Evolutionary conservation across 2,797 vertebrate species (phyloP).

Genomic region (Echeneis naucrates): DNA sequence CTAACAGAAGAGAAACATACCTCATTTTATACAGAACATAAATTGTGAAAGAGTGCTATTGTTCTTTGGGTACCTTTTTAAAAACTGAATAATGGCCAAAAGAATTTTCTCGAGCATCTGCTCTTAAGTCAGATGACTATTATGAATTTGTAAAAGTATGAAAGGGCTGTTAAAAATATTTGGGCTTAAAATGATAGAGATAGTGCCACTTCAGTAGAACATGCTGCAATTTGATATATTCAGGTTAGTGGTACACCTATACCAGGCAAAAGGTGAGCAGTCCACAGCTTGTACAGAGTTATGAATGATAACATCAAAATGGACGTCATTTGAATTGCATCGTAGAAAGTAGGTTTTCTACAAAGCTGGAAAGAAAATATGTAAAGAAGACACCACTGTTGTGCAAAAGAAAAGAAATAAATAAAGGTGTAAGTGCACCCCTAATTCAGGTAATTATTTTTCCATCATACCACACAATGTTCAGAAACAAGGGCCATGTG

Average conservation of each 20-base stretch:
- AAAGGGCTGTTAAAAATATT: slow-evolving; percentile 69
- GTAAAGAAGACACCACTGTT: slow-evolving; percentile 32
- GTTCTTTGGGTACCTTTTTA: slow-evolving; percentile 70
- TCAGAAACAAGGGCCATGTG: slow-evolving; percentile 26
- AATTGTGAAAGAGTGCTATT: slow-evolving; percentile 72
- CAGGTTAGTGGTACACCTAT: slow-evolving; percentile 63
- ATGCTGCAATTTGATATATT: slow-evolving; percentile 70
- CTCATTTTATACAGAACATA: slow-evolving; percentile 86
- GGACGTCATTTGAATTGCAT: background rate
- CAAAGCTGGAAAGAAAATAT: background rate
- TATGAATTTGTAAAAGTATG: slow-evolving; percentile 49
- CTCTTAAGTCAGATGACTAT: slow-evolving; percentile 49
- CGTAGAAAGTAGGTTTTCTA: slow-evolving; percentile 18
- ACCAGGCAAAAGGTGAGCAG: slow-evolving; percentile 32
- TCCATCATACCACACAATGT: slow-evolving; percentile 51
- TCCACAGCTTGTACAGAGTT: background rate
- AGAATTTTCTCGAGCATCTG: slow-evolving; percentile 44
- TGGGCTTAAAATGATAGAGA: slow-evolving; percentile 54
- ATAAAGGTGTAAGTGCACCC: slow-evolving; percentile 57
- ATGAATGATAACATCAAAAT: background rate
- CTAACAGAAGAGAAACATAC: slow-evolving; percentile 84
- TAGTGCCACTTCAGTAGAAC: slow-evolving; percentile 54
- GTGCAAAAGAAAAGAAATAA: slow-evolving; percentile 49
- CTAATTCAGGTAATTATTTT: slow-evolving; percentile 54
- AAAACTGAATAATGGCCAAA: slow-evolving; percentile 54